phyloP scores from a whole-genome alignment of 2,113 vertebrate genomes.

The Ictalurus furcatus region DNA sequence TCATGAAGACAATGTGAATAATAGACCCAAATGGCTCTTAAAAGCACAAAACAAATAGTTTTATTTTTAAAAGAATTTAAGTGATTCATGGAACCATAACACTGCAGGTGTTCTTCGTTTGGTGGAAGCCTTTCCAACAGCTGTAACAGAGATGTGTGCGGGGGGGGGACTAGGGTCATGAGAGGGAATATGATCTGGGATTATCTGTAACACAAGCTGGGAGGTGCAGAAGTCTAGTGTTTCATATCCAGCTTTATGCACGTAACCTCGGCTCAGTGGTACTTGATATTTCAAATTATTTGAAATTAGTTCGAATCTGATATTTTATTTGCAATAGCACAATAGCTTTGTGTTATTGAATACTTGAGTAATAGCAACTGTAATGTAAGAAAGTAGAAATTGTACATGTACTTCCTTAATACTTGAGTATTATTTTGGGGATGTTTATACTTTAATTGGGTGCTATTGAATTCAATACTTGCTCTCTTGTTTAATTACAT shows the following conservation, averaged over 20 bases:
- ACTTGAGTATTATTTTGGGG: not conserved
- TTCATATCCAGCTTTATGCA: not conserved
- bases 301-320: not conserved
- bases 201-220: constrained; percentile 21
- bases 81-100: constrained; percentile 45
- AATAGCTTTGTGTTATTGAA: not conserved
- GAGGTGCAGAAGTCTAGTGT: constrained; percentile 3
- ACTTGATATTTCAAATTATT: too few species aligned
- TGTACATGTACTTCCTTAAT: not conserved
- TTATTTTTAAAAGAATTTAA: constrained; percentile 42
- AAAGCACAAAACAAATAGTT: constrained; percentile 51
- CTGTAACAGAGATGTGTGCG: not conserved
- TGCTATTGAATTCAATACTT: not conserved
- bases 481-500: not conserved
- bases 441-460: not conserved
- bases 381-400: too few species aligned
- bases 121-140: not conserved
- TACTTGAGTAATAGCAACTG: not conserved
- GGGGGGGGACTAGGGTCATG: not conserved
- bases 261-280: not conserved
- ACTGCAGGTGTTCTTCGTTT: constrained; percentile 51
- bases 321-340: not conserved
- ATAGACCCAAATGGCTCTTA: constrained; percentile 25
- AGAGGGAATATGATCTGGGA: constrained; percentile 16
- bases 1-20: constrained; percentile 49